Evolutionary conservation across 2,113 vertebrate genomes (phyloP).

Genomic region (Trinectes maculatus): DNA sequence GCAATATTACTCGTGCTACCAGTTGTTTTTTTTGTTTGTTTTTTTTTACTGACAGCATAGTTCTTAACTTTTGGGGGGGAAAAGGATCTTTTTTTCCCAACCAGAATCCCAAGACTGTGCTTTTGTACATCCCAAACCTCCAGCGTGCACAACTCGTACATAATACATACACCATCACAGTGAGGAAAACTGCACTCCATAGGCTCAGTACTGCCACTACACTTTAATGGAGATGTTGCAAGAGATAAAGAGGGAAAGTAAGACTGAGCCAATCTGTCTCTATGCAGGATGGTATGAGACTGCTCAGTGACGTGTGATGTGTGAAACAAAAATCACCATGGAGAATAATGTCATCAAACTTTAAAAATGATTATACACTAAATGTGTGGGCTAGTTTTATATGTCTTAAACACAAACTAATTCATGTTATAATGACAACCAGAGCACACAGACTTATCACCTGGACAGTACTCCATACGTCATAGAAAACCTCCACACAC

Average conservation of each 20-base stretch:
- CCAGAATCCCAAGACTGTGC: neutral
- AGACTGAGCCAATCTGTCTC: constrained; percentile 27
- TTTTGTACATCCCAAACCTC: neutral
- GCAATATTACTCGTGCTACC: no score
- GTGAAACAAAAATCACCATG: neutral
- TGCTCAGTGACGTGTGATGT: constrained; percentile 1
- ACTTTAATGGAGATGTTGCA: neutral
- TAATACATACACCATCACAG: neutral
- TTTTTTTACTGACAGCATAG: neutral
- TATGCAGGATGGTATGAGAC: neutral
- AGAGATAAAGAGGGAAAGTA: no score
- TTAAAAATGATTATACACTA: neutral
- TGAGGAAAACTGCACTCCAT: no score
- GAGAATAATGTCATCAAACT: neutral
- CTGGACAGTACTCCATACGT: no score
- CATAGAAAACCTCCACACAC: neutral
- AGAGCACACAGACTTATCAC: no score
- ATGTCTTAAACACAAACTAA: no score
- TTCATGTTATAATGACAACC: no score
- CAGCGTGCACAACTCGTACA: neutral
- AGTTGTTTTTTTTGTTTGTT: no score
- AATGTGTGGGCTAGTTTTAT: neutral
- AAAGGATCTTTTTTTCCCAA: neutral
- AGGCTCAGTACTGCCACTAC: no score
- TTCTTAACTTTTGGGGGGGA: neutral